Percentiles rank a stretch among this genome's conserved stretches.
These are phyloP conservation scores for Megaceryle maxima DNA, from an alignment of 2,113 vertebrate genomes.

Conservation along the genomic window DNA sequence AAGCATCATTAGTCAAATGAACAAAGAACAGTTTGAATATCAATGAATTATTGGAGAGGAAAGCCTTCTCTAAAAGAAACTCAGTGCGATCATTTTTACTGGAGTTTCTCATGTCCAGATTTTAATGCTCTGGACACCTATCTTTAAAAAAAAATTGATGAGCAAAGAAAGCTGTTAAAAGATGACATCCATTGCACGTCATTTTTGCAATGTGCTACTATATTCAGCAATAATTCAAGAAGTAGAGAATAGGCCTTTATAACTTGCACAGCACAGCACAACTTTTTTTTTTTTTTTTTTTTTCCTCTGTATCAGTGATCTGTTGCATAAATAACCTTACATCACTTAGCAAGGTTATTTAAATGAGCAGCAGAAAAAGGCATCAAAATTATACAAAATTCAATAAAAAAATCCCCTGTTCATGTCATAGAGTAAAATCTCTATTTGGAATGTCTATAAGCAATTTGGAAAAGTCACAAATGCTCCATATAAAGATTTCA, in stretches of 20 bases:
- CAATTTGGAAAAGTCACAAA: not conserved
- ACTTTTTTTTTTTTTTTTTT: not conserved
- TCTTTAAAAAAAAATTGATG: conserved; percentile 58
- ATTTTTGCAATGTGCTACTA: not conserved
- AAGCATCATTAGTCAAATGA: conserved; percentile 59
- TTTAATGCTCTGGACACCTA: not conserved
- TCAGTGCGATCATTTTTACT: conserved; percentile 17
- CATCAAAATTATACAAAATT: not conserved
- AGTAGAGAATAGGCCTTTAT: not conserved
- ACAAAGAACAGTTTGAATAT: conserved; percentile 59
- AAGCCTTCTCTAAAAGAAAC: conserved; percentile 32
- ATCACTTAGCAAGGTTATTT: conserved; percentile 14
- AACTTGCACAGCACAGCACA: not conserved
- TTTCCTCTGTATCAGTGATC: not conserved
- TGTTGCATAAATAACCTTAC: conserved; percentile 4
- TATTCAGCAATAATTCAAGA: not conserved
- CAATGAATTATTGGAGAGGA: conserved; percentile 49
- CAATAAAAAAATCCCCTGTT: not conserved
- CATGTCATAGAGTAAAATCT: not conserved
- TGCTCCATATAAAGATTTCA: not conserved
- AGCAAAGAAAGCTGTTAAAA: conserved; percentile 55
- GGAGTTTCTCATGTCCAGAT: conserved; percentile 13
- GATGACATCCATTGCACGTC: not conserved
- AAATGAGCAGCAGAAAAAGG: not conserved
- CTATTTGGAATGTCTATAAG: not conserved